Conservation (phyloP, 1,140 invertebrate species). For the Lanistes nyassanus region DNA sequence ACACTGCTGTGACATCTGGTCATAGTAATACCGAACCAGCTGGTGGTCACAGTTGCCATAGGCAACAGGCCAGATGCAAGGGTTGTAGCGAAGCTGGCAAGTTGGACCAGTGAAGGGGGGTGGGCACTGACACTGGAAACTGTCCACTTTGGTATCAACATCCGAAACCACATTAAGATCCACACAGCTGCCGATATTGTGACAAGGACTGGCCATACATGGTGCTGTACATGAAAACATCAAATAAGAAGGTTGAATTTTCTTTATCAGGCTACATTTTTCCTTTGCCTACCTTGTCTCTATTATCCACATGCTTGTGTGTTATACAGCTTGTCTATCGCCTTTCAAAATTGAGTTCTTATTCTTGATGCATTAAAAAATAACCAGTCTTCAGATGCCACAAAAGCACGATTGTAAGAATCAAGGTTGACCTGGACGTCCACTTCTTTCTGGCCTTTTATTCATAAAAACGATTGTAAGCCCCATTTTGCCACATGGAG, state of each 20-base stretch:
- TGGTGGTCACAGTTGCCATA: slow-evolving; percentile 52
- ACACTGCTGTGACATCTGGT: slow-evolving; percentile 53
- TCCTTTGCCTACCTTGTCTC: neutral
- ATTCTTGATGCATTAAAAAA: neutral
- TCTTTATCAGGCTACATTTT: neutral
- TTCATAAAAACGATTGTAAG: too few relatives aligned
- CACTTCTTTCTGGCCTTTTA: too few relatives aligned
- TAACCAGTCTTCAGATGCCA: slow-evolving; percentile 2
- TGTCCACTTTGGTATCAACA: slow-evolving; percentile 7
- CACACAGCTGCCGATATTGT: slow-evolving; percentile 54
- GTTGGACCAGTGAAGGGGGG: slow-evolving; percentile 53
- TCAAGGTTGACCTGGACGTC: too few relatives aligned
- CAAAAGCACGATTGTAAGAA: neutral
- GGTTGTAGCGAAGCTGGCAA: slow-evolving; percentile 55
- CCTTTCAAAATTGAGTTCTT: neutral
- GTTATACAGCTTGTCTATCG: neutral
- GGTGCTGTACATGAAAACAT: slow-evolving; percentile 48
- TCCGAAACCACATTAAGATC: slow-evolving; percentile 24
- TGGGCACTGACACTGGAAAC: slow-evolving; percentile 54
- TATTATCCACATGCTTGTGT: too few relatives aligned
- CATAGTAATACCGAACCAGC: slow-evolving; percentile 56
- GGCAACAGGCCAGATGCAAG: slow-evolving; percentile 54
- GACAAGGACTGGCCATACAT: slow-evolving; percentile 52
- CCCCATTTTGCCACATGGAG: too few relatives aligned
- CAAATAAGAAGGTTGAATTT: neutral